Evolutionary conservation across 2,888 invertebrate species (phyloP), one percentile per base, ranked within the genome.

Genomic region (Pilophorus perplexus): DNA sequence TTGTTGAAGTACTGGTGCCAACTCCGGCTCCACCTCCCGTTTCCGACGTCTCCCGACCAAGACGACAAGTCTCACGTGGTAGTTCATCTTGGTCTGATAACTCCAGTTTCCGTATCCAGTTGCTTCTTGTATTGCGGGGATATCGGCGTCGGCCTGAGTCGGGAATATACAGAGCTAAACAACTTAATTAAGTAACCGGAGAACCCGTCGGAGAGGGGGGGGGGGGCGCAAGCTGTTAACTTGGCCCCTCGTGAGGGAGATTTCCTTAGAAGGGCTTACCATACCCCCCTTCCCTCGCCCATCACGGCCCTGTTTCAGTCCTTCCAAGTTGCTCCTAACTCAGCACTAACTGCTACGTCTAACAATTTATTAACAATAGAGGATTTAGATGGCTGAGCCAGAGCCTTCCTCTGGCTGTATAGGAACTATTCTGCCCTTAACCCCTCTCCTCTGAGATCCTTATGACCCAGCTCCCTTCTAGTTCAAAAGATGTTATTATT

Each of bases 351-450:
- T 46, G 62, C 46, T 59, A 20, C 59, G 46, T 44, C 44, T 14
- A 62, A 62, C 62, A 62, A 62, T 62, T 62, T 62, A 62, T 62
- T 46, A 62, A 62, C 62, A 62, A 62, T 62, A 46, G 62, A 48
- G 37, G 55, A 37, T 38, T 37, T 55, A 55, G 55, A 55, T 38
- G 55, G 55, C 52, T 28, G 14, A 33, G 12, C 6, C 33, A 8
- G 33, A 33, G 12, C 33, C 33, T 12, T 12, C 33, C n/a, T n/a
- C n/a, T n/a, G n/a, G n/a, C n/a, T n/a, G n/a, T n/a, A n/a, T n/a
- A n/a, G n/a, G n/a, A n/a, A n/a, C n/a, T n/a, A n/a, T n/a, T n/a
- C n/a, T n/a, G n/a, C n/a, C n/a, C n/a, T n/a, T 25, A 18, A 52
- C 25, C 23, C 52, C 28, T 3, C 50, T 23, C 50, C n/a, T 5